phyloP scores from a whole-genome alignment of 2,113 vertebrate species.

The Semnornis frantzii region DNA sequence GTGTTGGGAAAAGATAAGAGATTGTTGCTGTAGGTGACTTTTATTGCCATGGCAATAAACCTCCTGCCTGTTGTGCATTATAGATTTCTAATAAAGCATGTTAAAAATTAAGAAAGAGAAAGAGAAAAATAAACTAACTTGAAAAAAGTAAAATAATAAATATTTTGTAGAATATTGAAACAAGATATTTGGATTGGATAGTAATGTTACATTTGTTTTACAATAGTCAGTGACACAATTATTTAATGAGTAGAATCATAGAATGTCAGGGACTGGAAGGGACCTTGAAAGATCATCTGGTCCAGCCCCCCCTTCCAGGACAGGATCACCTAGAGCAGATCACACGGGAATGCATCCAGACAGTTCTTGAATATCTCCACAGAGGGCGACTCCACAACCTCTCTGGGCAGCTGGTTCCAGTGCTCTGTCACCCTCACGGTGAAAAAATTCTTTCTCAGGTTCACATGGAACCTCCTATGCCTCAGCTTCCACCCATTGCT shows the following conservation, averaged over 20 bases:
- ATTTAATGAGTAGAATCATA: not conserved
- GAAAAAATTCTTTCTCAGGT: too few species aligned
- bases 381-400: too few species aligned
- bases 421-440: too few species aligned
- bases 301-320: too few species aligned
- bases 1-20: not conserved
- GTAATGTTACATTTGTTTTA: not conserved
- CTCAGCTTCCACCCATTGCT: too few species aligned
- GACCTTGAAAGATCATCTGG: too few species aligned
- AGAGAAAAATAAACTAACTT: not conserved
- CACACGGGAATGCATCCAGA: too few species aligned
- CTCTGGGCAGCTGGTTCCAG: too few species aligned
- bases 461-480: too few species aligned
- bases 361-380: too few species aligned
- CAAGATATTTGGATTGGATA: not conserved
- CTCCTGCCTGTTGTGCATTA: not conserved
- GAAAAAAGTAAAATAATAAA: not conserved
- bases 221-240: not conserved
- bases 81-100: not conserved
- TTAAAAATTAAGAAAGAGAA: not conserved
- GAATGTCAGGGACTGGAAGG: too few species aligned
- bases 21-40: not conserved
- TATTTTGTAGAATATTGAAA: not conserved
- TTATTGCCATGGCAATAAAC: conserved; percentile 40
- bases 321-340: too few species aligned